Base-by-base conservation (phyloP, 2,888 invertebrate genomes). In the Eupsilia transversa region DNA sequence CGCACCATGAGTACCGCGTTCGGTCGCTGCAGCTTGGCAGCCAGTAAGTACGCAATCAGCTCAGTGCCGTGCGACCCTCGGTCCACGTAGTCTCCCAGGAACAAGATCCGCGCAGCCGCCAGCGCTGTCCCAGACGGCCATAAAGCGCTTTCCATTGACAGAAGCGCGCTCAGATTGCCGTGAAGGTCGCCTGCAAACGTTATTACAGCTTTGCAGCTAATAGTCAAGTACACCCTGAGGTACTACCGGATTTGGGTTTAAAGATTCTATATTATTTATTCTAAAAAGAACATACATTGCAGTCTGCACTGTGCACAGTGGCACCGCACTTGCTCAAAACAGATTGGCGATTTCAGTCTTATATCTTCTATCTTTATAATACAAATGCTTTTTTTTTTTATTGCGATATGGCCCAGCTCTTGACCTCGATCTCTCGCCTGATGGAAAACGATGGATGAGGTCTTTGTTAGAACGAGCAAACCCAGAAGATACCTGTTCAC, bases 61-160 rank as follows among this genome's bases (percentile, higher is more conserved):
- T 98, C 98, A 0, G 97, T 89, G 77, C 98, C 97, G 90, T 96
- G 96, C 27, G 96, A 94, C 2, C 98, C 98, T 79, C 98, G 95
- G 93, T 98, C 98, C 35, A 98, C 98, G 91, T 97, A 98, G 93
- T 98, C 98, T 0, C 98, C 98, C 0, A 98, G 96, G 92, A 98
- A 98, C 12, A 98, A 94, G 74, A 98, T 94, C 30, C 96, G 96
- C 7, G 97, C 97, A 0, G 98, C 97, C 17, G 97, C 97, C 61
- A 98, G 93, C 12, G 97, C 94, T 0, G 97, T 96, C 0, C 98
- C 98, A 76, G 97, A 94, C 30, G 97, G 96, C 98, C 98, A 98
- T 23, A 98, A 93, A 0, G 97, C 96, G 77, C 97, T 96, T 92
- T 98, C 98, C 94, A 98, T 97, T 66, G 97, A 96, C 12, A 97